Conservation (phyloP, 2,797 vertebrate genomes). For the Danio kyathit region DNA sequence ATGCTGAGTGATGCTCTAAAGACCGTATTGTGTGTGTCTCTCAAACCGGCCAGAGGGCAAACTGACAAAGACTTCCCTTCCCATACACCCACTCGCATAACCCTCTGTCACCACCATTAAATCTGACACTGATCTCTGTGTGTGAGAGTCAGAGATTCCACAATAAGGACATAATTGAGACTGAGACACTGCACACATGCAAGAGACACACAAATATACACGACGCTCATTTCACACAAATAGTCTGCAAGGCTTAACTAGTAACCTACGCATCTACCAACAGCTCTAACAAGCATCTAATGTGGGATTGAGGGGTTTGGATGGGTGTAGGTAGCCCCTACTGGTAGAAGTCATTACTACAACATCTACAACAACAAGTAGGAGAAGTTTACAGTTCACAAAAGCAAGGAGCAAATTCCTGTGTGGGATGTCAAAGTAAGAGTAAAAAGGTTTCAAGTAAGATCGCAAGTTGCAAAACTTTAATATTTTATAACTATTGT, state of each 20-base stretch:
- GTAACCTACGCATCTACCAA: not conserved
- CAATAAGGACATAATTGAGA: conserved; percentile 38
- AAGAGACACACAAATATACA: conserved; percentile 24
- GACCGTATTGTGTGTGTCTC: conserved; percentile 43
- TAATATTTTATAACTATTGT: too few relatives aligned
- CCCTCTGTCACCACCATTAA: conserved; percentile 61
- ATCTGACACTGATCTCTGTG: conserved; percentile 49
- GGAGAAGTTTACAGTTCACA: too few relatives aligned
- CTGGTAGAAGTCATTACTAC: not conserved
- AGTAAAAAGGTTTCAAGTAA: too few relatives aligned
- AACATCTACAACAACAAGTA: too few relatives aligned
- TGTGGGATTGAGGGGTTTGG: not conserved
- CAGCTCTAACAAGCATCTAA: not conserved
- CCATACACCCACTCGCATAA: conserved; percentile 45
- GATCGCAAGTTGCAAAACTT: too few relatives aligned
- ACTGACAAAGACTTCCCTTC: conserved; percentile 50
- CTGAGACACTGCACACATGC: conserved; percentile 9
- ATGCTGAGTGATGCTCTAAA: conserved; percentile 58
- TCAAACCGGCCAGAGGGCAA: conserved; percentile 48
- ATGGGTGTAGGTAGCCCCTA: not conserved
- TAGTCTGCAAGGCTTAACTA: not conserved
- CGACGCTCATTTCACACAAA: conserved; percentile 7
- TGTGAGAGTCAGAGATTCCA: conserved; percentile 35
- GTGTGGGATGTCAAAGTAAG: too few relatives aligned
- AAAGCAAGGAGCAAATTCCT: too few relatives aligned